Percentiles rank a stretch among this genome's conserved stretches.
These are phyloP conservation scores for Ciconia stormi DNA, from an alignment of 2,113 vertebrate species.

Conservation along the genomic window DNA sequence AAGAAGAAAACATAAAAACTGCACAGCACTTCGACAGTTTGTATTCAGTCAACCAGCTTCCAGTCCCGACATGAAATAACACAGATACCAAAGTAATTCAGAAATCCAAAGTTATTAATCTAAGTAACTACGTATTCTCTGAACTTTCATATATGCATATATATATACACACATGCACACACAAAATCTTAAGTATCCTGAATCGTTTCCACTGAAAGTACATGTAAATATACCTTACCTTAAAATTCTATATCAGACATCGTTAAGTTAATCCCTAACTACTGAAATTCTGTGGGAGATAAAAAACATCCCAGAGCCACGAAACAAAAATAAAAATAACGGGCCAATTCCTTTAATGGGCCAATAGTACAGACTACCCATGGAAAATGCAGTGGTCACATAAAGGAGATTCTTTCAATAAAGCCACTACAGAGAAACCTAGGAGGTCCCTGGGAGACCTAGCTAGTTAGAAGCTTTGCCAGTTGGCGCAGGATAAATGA, in stretches of 20 bases:
- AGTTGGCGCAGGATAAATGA: not conserved
- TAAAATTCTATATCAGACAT: not conserved
- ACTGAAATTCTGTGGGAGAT: not conserved
- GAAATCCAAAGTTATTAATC: not conserved
- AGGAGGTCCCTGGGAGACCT: not conserved
- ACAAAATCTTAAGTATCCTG: not conserved
- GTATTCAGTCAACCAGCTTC: not conserved
- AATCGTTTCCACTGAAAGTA: not conserved
- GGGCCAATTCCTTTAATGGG: not conserved
- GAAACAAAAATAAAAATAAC: not conserved
- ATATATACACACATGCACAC: not conserved
- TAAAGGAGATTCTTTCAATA: not conserved
- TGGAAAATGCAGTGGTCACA: not conserved
- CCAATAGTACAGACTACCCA: not conserved
- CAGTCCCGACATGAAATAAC: not conserved
- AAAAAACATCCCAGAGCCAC: not conserved
- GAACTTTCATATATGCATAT: not conserved
- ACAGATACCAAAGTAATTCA: not conserved
- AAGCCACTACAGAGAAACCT: not conserved
- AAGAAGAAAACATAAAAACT: not conserved
- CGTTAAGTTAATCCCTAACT: not conserved
- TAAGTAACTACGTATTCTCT: not conserved
- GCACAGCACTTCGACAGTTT: not conserved
- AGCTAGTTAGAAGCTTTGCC: not conserved
- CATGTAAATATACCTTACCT: not conserved